These are phyloP conservation scores for Coleophora flavipennella DNA, from an alignment of 2,888 invertebrate genomes.

Conservation along the genomic window DNA sequence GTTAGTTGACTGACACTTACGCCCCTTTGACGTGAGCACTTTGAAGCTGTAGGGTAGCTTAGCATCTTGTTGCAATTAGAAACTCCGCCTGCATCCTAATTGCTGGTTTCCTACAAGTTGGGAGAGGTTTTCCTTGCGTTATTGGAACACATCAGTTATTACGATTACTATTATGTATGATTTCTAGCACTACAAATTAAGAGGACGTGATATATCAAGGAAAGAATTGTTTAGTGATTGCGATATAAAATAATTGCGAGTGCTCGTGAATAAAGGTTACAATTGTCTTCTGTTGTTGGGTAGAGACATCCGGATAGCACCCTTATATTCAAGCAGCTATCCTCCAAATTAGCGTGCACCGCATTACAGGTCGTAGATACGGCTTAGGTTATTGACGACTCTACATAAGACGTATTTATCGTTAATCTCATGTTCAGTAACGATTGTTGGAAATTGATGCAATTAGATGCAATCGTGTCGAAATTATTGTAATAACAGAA, in stretches of 20 bases:
- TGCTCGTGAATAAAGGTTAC: constrained; percentile 14
- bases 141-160: not conserved
- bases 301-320: not conserved
- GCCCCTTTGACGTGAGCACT: constrained; percentile 43
- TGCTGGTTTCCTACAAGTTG: constrained; percentile 1
- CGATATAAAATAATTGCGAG: constrained; percentile 29
- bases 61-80: constrained; percentile 28
- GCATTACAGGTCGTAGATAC: not conserved
- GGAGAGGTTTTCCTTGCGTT: constrained; percentile 2
- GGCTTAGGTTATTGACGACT: constrained; percentile 2
- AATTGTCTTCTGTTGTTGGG: not conserved
- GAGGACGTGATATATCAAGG: constrained; percentile 40
- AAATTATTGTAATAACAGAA: constrained; percentile 71
- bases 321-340: constrained; percentile 3
- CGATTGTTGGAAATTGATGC: constrained; percentile 58
- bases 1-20: constrained; percentile 46
- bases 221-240: constrained; percentile 37
- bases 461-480: constrained; percentile 66
- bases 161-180: constrained; percentile 18
- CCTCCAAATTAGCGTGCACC: constrained; percentile 6
- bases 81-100: constrained; percentile 17
- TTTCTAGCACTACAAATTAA: constrained; percentile 41
- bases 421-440: constrained; percentile 47
- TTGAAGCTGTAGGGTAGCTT: constrained; percentile 26
- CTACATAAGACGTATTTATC: constrained; percentile 38